These are phyloP conservation scores for Aplidium turbinatum DNA, from an alignment of 23 tunicate genomes.

Conservation along the genomic window DNA sequence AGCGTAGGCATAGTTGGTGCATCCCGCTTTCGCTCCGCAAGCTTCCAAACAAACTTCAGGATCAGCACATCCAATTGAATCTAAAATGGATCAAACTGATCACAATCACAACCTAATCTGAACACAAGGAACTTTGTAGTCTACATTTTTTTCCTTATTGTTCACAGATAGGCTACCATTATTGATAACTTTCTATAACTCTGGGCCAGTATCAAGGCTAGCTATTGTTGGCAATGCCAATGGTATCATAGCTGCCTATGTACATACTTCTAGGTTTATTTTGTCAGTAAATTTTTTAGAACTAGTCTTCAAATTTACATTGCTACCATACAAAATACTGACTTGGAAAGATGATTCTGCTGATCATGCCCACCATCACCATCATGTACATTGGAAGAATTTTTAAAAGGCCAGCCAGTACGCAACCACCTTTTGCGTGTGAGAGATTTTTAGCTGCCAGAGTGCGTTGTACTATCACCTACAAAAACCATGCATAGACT, in stretches of 20 bases:
- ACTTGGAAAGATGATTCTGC: constrained; percentile 76
- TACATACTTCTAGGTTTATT: too few relatives aligned
- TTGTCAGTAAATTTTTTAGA: too few relatives aligned
- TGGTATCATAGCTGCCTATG: too few relatives aligned
- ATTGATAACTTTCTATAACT: too few relatives aligned
- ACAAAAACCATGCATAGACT: too few relatives aligned
- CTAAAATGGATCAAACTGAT: too few relatives aligned
- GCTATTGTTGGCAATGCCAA: too few relatives aligned
- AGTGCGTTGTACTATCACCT: constrained; percentile 98
- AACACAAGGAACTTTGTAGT: too few relatives aligned
- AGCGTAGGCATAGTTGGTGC: constrained; percentile 84
- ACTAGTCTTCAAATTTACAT: not conserved
- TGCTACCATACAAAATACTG: not conserved
- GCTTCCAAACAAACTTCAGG: constrained; percentile 52
- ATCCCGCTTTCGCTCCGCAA: constrained; percentile 53
- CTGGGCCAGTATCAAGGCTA: too few relatives aligned
- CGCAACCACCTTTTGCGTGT: constrained; percentile 95
- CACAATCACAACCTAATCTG: too few relatives aligned
- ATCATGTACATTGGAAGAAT: constrained; percentile 93
- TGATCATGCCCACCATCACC: constrained; percentile 98
- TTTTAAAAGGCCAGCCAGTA: constrained; percentile 83
- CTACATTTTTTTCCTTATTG: too few relatives aligned
- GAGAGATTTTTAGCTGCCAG: constrained; percentile 83
- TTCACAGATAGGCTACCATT: too few relatives aligned
- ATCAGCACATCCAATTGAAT: constrained; percentile 59